A percentile compares a stretch with the other conserved stretches of the same genome.
phyloP scores from a whole-genome alignment of 2,113 vertebrate genomes.

The Dunckerocampus dactyliophorus region DNA sequence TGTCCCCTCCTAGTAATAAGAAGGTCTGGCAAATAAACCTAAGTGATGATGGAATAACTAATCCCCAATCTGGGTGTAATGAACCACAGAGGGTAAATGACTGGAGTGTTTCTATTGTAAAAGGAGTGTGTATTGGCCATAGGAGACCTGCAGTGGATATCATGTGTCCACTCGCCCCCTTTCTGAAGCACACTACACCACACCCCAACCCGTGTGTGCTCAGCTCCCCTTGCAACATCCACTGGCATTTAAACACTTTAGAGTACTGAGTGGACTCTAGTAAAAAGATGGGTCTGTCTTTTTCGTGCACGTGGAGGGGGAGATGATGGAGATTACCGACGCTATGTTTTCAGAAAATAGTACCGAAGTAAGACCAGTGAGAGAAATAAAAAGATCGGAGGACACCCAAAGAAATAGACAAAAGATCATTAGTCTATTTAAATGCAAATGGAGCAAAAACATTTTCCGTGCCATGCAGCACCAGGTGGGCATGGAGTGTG shows the following conservation, averaged over 20 bases:
- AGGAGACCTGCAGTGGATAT: constrained; percentile 43
- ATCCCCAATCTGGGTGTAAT: constrained; percentile 38
- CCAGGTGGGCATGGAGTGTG: constrained; percentile 46
- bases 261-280: constrained; percentile 49
- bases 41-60: constrained; percentile 26
- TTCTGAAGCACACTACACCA: neutral
- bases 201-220: neutral
- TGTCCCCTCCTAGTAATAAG: too few species aligned
- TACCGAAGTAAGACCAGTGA: constrained; percentile 10
- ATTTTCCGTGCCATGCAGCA: constrained; percentile 48
- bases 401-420: constrained; percentile 8
- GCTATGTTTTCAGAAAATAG: constrained; percentile 35
- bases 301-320: constrained; percentile 43
- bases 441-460: constrained; percentile 54
- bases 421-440: constrained; percentile 50
- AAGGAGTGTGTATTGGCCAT: constrained; percentile 46
- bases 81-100: constrained; percentile 45
- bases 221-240: constrained; percentile 41
- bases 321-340: constrained; percentile 43
- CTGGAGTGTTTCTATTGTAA: constrained; percentile 54
- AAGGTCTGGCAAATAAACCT: constrained; percentile 23
- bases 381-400: constrained; percentile 21
- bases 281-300: constrained; percentile 52
- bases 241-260: constrained; percentile 57
- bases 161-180: constrained; percentile 33